Evolutionary conservation across 2,797 vertebrate species (phyloP).

Genomic region (Esox lucius): DNA sequence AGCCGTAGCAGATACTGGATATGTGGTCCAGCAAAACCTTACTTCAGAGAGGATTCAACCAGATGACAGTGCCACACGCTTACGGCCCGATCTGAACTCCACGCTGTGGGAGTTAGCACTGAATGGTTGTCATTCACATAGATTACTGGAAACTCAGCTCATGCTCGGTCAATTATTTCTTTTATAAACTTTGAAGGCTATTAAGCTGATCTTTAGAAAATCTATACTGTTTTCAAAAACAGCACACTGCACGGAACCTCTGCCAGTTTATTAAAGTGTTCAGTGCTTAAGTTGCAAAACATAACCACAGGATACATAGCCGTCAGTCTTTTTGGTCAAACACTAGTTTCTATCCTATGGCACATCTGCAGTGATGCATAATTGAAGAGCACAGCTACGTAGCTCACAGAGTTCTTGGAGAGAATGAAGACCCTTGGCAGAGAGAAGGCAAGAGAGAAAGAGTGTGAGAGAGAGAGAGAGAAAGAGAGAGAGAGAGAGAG

Average conservation of each 20-base stretch:
- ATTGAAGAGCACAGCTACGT: neutral
- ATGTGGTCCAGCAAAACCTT: neutral
- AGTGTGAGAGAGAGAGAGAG: too few species aligned
- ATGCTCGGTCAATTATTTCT: neutral
- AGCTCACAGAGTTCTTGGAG: neutral
- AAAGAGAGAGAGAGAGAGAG: too few species aligned
- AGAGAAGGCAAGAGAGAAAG: too few species aligned
- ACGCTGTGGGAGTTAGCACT: neutral
- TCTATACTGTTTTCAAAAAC: neutral
- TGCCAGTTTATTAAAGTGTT: neutral
- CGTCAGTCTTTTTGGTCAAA: neutral
- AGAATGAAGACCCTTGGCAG: neutral
- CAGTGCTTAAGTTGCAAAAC: too few species aligned
- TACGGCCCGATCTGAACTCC: neutral
- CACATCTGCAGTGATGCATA: neutral
- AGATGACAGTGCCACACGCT: neutral
- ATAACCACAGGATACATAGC: too few species aligned
- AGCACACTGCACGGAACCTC: neutral
- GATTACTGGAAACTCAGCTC: neutral
- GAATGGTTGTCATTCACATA: neutral
- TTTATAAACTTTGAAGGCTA: neutral
- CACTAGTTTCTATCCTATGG: neutral
- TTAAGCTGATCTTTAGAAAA: neutral
- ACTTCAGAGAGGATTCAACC: neutral
- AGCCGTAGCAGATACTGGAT: neutral